Percentiles rank a stretch among this genome's conserved stretches.
phyloP scores from a whole-genome alignment of 2,888 invertebrate species.

The Ypsolopha sequella region DNA sequence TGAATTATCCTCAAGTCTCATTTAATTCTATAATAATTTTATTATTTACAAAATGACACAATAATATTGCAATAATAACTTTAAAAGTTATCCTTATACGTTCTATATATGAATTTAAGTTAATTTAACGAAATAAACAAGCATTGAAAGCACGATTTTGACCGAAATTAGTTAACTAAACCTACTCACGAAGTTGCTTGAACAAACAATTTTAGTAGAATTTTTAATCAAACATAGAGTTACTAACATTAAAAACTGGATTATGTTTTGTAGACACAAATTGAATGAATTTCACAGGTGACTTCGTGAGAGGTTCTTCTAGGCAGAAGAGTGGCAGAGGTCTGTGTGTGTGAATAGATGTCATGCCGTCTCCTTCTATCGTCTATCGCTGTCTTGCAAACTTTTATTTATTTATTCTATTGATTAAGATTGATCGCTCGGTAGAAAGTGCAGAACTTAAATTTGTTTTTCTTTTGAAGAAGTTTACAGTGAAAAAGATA shows the following conservation, averaged over 20 bases:
- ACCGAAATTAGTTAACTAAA: conserved; percentile 9
- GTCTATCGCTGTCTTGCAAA: conserved; percentile 27
- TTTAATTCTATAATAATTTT: too few relatives aligned
- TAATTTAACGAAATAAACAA: too few relatives aligned
- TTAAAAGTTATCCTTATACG: too few relatives aligned
- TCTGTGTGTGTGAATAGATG: conserved; percentile 67
- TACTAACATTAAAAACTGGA: conserved; percentile 22
- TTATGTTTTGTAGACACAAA: neutral
- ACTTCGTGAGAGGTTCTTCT: conserved; percentile 63
- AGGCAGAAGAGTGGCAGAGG: conserved; percentile 52
- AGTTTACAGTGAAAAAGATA: too few relatives aligned
- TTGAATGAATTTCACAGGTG: conserved; percentile 52
- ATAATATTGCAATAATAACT: too few relatives aligned
- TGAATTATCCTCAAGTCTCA: too few relatives aligned
- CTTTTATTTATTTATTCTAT: neutral
- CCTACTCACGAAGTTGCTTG: conserved; percentile 62
- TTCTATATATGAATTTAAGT: too few relatives aligned
- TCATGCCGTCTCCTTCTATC: conserved; percentile 58
- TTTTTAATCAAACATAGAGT: conserved; percentile 35
- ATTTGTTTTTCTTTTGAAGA: too few relatives aligned
- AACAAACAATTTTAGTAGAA: conserved; percentile 11
- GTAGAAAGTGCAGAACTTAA: too few relatives aligned
- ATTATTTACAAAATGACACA: too few relatives aligned
- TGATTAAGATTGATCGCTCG: too few relatives aligned
- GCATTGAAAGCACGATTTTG: neutral